Evolutionary conservation across 2,797 vertebrate genomes (phyloP), one percentile per base, ranked within the genome.

Genomic region (Rhinophrynus dorsalis): DNA sequence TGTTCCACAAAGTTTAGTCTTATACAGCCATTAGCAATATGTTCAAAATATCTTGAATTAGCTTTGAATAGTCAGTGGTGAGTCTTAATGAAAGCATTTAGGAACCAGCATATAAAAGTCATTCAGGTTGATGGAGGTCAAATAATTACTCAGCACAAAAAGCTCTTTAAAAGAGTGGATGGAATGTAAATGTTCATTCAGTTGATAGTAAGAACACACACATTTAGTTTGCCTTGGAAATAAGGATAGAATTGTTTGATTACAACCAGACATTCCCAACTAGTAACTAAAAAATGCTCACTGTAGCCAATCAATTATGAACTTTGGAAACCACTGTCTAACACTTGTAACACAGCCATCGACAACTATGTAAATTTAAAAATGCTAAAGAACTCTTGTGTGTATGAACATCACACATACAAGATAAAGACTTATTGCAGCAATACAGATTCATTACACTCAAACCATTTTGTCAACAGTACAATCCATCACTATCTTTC

Each of bases 381-480:
- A 51, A 51, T 2, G 24, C 21, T 27, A 24, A 51, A 29, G 21
- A n/a, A 51, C 17, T 12, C 2, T 29, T 51, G 15, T 13, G 1
- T 51, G 12, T 23, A 3, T 13, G 4, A 3, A 13, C 20, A 6
- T 24, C 40, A 57, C 35, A 63, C 5, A 11, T 15, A 15, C 35
- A 50, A 57, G n/a, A 44, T 45, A 27, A 55, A n/a, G n/a, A 63
- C 29, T 13, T 27, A 15, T 42, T 40, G 26, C 13, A 38, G 26
- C 54, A 33, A 51, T 50, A 29, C 20, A 29, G 42, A 40, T 37
- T 27, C 11, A 51, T 51, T 12, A 12, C 24, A 80, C 78, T 81
- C 81, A 78, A 82, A 63, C 75, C 71, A 78, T 17, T 81, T 81
- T 85, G 79, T 82, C 35, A 73, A 86, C 86, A 83, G 84, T 85